Evolutionary conservation across 2,113 vertebrate species (phyloP), one percentile per base, ranked within the genome.

Genomic region (Calyptommatus sinebrachiatus): DNA sequence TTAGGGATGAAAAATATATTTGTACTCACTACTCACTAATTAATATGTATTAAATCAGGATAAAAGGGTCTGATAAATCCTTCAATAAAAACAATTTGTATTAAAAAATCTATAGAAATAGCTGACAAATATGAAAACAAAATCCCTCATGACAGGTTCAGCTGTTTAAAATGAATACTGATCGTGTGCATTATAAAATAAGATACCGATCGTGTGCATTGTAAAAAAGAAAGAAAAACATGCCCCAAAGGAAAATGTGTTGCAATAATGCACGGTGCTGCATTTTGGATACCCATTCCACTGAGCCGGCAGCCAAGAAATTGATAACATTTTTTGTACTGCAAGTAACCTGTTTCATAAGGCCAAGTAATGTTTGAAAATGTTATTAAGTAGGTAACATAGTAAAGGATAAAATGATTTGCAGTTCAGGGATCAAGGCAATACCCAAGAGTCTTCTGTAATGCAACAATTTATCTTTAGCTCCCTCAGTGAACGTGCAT

Each of bases 61-160:
- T 78, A 87, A 70, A 28, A 57, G 14, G 0, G 0, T 41, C 79
- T 85, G 65, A 73, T 84, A 83, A 72, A 68, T 24, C 62, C 77
- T 82, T 76, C 91, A 78, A 85, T 88, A n/a, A 79, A 82, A 90
- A 86, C 88, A 82, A 90, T 85, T 87, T 70, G 73, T 46, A 66
- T 87, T 91, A 89, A 71, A 88, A 89, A 87, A 76, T 72, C 26
- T 80, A 84, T 24, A 82, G 76, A 79, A 90, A 85, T n/a, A 76
- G 82, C 85, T 91, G 80, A 84, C 79, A 90, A 89, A 68, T 10
- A 53, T 82, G 73, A 84, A 89, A 89, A 82, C 60, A 1, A 14
- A 85, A 83, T 28, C 67, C 28, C 78, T 63, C 73, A 90, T 77
- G 88, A 87, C 4, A 74, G 21, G 88, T 53, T 24, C 66, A 50